phyloP scores from a whole-genome alignment of 2,113 vertebrate species.

The Catharus minimus region DNA sequence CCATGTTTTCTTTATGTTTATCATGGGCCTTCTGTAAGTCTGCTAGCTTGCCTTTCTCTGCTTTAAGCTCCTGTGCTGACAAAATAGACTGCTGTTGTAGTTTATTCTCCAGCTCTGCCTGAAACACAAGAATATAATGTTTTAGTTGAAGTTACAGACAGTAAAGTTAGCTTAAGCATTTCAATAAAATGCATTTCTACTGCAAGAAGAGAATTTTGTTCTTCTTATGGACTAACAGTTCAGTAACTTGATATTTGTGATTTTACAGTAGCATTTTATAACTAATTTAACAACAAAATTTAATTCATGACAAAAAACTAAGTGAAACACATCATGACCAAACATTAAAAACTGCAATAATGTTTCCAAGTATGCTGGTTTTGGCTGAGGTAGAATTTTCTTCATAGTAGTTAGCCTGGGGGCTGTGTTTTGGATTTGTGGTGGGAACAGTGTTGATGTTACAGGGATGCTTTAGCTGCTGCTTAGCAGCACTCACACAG shows the following conservation, averaged over 20 bases:
- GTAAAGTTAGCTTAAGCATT: not conserved
- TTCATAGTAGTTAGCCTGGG: not conserved
- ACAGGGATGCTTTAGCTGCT: not conserved
- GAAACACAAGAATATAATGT: constrained; percentile 37
- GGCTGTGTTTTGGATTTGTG: not conserved
- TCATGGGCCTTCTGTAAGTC: constrained; percentile 79
- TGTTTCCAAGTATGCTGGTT: not conserved
- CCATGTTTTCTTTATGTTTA: constrained; percentile 76
- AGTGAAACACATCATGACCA: not conserved
- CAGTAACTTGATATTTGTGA: not conserved
- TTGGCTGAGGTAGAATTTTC: not conserved
- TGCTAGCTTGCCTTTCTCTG: constrained; percentile 76
- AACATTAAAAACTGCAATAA: not conserved
- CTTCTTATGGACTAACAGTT: not conserved
- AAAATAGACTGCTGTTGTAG: constrained; percentile 79
- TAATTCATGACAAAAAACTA: not conserved
- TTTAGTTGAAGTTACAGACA: not conserved
- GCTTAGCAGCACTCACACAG: not conserved
- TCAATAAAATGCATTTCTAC: not conserved
- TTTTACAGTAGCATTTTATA: not conserved
- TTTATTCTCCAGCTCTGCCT: constrained; percentile 85
- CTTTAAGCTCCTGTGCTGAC: constrained; percentile 77
- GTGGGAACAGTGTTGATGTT: not conserved
- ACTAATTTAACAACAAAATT: not conserved
- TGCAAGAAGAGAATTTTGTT: not conserved